Evolutionary conservation across 2,888 invertebrate species (phyloP), one percentile per base, ranked within the genome.

Genomic region (Aporophyla nigra): DNA sequence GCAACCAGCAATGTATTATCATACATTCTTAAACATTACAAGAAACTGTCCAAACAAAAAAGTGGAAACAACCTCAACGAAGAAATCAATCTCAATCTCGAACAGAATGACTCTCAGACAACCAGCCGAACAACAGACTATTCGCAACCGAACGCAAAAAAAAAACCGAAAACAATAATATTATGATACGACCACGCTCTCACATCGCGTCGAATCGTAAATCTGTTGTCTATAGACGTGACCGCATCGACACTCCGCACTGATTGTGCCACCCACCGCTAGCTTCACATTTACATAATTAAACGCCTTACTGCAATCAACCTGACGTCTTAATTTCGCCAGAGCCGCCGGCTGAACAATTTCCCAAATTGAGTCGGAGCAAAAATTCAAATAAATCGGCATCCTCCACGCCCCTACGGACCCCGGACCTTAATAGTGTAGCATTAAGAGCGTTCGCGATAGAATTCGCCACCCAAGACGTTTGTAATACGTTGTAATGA

Each of bases 391-490:
- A 96, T 96, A 96, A 96, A 96, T 96, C 96, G 95, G 95, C 90
- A 91, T 70, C 66, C 46, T 80, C 67, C 87, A 83, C 88, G 90
- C 93, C 94, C 91, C 91, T 89, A 88, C 91, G 92, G 83, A 94
- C 74, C 81, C 43, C 62, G 58, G 75, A 79, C 88, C 94, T 93
- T 96, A 96, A 96, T 96, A 95, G 93, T 95, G 91, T 92, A 89
- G 94, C 91, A 96, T 96, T 96, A 96, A 95, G 95, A 94, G 93
- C 94, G 95, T 94, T 93, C 95, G 96, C 96, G 95, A 96, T 96
- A 96, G 96, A 96, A 96, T 96, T 96, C 96, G 95, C 96, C 96
- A 96, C 96, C 96, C 96, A 96, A 96, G 96, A 96, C 95, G 96
- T 94, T 94, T 94, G 95, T 96, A 96, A 96, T 96, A 95, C 93